Evolutionary conservation across 2,888 invertebrate genomes (phyloP).

Genomic region (Hesperia comma): DNA sequence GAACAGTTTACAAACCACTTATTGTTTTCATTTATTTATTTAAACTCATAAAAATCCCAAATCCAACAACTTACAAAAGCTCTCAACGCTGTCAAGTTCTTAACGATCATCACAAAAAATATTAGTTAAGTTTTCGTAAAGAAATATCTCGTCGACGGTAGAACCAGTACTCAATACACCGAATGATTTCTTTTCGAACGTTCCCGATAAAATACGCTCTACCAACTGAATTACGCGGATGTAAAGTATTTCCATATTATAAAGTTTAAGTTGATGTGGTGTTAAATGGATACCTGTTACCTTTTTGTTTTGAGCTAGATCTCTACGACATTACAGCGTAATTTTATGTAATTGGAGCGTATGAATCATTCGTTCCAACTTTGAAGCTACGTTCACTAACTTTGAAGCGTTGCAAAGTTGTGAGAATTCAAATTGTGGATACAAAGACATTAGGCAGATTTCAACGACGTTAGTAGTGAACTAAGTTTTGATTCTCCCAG

Average conservation of each 20-base stretch:
- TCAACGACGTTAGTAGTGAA: neutral
- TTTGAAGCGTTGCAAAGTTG: neutral
- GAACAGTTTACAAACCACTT: no score
- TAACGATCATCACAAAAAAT: no score
- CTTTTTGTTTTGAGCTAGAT: neutral
- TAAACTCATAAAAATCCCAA: no score
- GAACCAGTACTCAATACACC: neutral
- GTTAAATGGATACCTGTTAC: slow-evolving; percentile 9
- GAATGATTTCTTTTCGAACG: slow-evolving; percentile 40
- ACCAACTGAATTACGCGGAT: slow-evolving; percentile 27
- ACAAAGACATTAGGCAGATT: neutral
- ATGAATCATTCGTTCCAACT: neutral
- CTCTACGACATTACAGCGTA: no score
- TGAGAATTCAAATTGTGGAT: neutral
- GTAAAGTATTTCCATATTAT: slow-evolving; percentile 11
- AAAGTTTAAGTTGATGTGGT: slow-evolving; percentile 35
- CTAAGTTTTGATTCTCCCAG: neutral
- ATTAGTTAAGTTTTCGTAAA: no score
- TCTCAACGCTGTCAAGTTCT: no score
- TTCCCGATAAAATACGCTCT: slow-evolving; percentile 43
- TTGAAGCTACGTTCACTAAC: neutral
- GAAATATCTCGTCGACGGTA: neutral
- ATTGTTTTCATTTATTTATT: no score
- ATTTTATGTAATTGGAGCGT: neutral
- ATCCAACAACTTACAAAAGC: no score